These are phyloP conservation scores for Oxystoma pomonae DNA, from an alignment of 2,888 invertebrate genomes.

Conservation along the genomic window DNA sequence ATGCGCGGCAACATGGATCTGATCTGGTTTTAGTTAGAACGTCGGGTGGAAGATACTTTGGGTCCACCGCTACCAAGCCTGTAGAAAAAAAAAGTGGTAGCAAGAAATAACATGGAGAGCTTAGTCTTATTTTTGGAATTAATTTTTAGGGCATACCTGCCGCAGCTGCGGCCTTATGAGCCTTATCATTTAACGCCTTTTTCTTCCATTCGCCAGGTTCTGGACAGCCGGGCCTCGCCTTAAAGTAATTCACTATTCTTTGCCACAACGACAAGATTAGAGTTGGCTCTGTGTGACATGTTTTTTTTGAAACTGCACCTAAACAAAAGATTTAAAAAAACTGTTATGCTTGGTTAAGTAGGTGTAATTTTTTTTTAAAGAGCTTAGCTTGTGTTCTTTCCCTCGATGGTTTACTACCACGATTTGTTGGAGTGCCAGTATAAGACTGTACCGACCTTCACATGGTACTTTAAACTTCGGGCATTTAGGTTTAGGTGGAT, in stretches of 20 bases:
- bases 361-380: too few species aligned
- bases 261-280: slow-evolving; percentile 27
- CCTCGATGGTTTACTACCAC: too few species aligned
- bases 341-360: too few species aligned
- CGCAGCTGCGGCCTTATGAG: slow-evolving; percentile 38
- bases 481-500: neutral
- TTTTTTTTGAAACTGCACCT: too few species aligned
- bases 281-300: too few species aligned
- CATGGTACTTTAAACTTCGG: too few species aligned
- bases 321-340: too few species aligned
- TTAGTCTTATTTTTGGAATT: neutral
- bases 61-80: neutral
- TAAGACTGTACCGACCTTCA: too few species aligned
- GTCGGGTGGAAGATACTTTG: neutral
- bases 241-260: slow-evolving; percentile 39
- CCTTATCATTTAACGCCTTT: slow-evolving; percentile 33
- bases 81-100: neutral
- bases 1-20: neutral
- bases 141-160: slow-evolving; percentile 34
- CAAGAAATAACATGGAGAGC: neutral
- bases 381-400: too few species aligned
- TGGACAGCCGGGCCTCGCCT: slow-evolving; percentile 40
- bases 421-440: too few species aligned
- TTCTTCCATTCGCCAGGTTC: slow-evolving; percentile 38
- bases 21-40: neutral